Evolutionary conservation across 1,140 invertebrate species (phyloP).

Genomic region (Octopus bimaculoides): DNA sequence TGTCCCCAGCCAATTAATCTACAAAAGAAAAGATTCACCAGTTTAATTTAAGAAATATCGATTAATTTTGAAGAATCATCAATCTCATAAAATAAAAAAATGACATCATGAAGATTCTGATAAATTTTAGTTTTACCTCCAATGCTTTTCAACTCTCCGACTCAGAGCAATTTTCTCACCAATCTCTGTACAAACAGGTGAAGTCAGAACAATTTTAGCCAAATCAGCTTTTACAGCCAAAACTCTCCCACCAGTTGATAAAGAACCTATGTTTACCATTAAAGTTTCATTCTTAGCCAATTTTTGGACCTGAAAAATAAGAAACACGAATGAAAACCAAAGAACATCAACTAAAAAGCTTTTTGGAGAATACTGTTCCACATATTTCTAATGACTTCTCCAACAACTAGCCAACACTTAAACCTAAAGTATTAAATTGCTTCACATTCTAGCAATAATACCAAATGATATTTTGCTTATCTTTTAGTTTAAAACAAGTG

Average conservation of each 20-base stretch:
- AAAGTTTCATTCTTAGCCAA: constrained; percentile 82
- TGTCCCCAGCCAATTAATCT: constrained; percentile 54
- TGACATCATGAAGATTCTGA: neutral
- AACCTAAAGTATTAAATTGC: too few relatives aligned
- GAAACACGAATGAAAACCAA: constrained; percentile 8
- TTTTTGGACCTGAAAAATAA: constrained; percentile 72
- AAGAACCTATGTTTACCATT: constrained; percentile 97
- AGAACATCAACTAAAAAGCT: too few relatives aligned
- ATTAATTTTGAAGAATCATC: neutral
- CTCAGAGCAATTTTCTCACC: constrained; percentile 98
- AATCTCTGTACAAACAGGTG: constrained; percentile 97
- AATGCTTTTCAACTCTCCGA: constrained; percentile 97
- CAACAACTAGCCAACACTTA: neutral
- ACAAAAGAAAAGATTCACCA: constrained; percentile 19
- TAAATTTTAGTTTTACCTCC: constrained; percentile 70
- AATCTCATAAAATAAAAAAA: neutral
- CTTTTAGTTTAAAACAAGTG: too few relatives aligned
- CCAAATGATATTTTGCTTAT: too few relatives aligned
- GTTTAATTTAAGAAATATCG: neutral
- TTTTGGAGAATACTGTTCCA: too few relatives aligned
- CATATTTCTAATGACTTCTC: neutral
- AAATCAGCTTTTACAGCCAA: constrained; percentile 95
- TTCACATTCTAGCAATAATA: too few relatives aligned
- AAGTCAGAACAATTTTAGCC: constrained; percentile 94
- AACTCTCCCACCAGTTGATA: constrained; percentile 96